phyloP scores from a whole-genome alignment of 2,888 invertebrate genomes.

The Callosobruchus maculatus region DNA sequence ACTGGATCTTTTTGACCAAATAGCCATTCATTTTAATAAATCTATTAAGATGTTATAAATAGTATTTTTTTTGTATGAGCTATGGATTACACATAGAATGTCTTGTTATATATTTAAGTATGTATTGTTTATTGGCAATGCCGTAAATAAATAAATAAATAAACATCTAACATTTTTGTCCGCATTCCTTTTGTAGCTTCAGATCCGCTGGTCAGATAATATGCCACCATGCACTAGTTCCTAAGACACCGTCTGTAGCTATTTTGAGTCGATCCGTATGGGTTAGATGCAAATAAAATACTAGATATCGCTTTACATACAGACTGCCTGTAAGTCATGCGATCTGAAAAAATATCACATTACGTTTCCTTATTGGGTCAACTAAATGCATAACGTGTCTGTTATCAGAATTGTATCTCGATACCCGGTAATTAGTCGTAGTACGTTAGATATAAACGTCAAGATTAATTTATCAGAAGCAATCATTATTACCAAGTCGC shows the following conservation, averaged over 20 bases:
- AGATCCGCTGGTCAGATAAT: too few species aligned
- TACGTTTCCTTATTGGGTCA: not conserved
- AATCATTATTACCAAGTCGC: not conserved
- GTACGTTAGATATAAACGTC: not conserved
- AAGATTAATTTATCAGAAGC: not conserved
- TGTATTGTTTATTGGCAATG: too few species aligned
- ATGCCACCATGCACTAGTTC: too few species aligned
- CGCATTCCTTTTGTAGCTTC: too few species aligned
- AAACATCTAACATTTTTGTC: too few species aligned
- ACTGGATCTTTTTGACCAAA: too few species aligned
- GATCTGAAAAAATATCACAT: not conserved
- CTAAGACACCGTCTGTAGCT: not conserved
- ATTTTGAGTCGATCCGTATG: not conserved
- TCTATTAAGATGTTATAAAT: too few species aligned
- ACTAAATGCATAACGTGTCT: not conserved
- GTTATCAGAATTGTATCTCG: not conserved
- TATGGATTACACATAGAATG: too few species aligned
- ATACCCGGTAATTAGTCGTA: not conserved
- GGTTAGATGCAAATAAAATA: not conserved
- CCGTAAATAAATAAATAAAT: too few species aligned
- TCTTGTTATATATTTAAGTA: too few species aligned
- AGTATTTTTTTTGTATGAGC: too few species aligned
- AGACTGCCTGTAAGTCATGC: not conserved
- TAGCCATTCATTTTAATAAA: too few species aligned
- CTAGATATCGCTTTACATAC: not conserved